These are phyloP conservation scores for Acanthosoma haemorrhoidale DNA, from an alignment of 2,888 invertebrate genomes.

Conservation along the genomic window DNA sequence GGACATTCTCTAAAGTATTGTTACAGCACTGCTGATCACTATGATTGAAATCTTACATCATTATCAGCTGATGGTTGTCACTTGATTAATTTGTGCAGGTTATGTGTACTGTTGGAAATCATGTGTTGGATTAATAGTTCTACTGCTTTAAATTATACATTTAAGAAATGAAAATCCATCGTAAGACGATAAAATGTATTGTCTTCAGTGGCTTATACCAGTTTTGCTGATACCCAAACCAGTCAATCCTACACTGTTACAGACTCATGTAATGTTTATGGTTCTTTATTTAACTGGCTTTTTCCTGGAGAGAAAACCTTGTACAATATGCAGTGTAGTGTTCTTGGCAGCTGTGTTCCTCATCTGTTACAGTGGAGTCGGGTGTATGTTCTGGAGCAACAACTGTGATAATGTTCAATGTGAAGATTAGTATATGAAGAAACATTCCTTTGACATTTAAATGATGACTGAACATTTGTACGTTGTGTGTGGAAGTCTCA, in stretches of 20 bases:
- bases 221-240: conserved; percentile 96
- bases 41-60: background rate
- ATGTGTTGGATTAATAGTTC: conserved; percentile 2
- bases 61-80: conserved; percentile 22
- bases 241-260: conserved; percentile 88
- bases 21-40: background rate
- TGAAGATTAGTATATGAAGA: conserved; percentile 43
- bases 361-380: conserved; percentile 92
- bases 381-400: conserved; percentile 86
- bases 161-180: conserved; percentile 18
- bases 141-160: background rate
- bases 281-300: conserved; percentile 93
- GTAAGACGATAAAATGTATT: conserved; percentile 65
- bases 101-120: conserved; percentile 10
- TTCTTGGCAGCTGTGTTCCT: conserved; percentile 89
- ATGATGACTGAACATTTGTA: background rate
- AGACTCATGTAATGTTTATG: conserved; percentile 97
- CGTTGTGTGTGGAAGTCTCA: background rate
- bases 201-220: conserved; percentile 94
- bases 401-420: conserved; percentile 60
- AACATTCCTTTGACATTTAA: background rate
- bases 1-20: background rate
- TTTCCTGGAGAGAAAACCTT: conserved; percentile 93
- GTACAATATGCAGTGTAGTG: conserved; percentile 92
- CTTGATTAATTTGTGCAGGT: background rate